These are phyloP conservation scores for Dasyprocta punctata DNA, from an alignment of 2,113 vertebrate species.

Conservation along the genomic window DNA sequence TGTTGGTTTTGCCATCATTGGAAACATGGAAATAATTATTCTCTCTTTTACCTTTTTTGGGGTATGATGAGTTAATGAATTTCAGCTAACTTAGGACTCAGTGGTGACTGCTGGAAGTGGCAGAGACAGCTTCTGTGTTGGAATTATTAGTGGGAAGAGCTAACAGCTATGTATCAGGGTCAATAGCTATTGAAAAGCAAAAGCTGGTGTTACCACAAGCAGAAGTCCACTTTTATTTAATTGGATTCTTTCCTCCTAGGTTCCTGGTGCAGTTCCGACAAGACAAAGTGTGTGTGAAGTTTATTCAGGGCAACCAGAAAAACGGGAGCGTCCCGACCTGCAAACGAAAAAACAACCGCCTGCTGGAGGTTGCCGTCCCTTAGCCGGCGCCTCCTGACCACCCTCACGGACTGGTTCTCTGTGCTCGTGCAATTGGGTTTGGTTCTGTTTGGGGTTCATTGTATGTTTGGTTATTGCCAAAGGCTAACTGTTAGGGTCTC, in stretches of 20 bases:
- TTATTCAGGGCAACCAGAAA: conserved; percentile 93
- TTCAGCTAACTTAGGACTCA: not conserved
- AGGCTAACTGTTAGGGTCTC: conserved; percentile 80
- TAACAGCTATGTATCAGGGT: not conserved
- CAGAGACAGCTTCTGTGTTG: not conserved
- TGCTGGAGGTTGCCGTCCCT: conserved; percentile 97
- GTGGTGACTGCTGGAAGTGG: not conserved
- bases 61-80: not conserved
- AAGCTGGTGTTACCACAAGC: not conserved
- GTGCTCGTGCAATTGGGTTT: conserved; percentile 90
- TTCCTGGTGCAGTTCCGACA: conserved; percentile 98
- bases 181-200: not conserved
- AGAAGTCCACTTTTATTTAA: not conserved
- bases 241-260: conserved; percentile 84
- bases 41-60: not conserved
- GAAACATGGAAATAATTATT: not conserved
- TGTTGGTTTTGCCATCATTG: not conserved
- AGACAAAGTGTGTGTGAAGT: conserved; percentile 98
- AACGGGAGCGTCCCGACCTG: conserved; percentile 94
- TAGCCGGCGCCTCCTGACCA: conserved; percentile 79
- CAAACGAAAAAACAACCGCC: conserved; percentile 98
- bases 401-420: conserved; percentile 84
- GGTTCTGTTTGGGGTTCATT: conserved; percentile 77
- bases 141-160: not conserved
- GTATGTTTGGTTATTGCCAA: conserved; percentile 82